Evolutionary conservation across 2,888 invertebrate species (phyloP).

Genomic region (Drosophila demipolita): DNA sequence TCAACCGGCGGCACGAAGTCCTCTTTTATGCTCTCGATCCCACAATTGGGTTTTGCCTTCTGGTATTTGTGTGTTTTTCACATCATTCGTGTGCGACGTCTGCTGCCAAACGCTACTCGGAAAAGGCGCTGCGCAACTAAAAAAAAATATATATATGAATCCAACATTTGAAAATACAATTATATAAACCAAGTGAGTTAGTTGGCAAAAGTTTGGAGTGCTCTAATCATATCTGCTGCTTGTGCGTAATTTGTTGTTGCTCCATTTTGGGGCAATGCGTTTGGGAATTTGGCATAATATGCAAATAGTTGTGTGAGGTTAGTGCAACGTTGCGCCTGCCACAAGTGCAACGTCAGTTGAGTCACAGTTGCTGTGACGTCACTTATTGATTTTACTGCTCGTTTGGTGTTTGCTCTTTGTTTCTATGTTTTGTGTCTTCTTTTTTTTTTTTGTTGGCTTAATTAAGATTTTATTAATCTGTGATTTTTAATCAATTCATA

Average conservation of each 20-base stretch:
- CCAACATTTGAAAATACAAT: not conserved
- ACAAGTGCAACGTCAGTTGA: conserved; percentile 51
- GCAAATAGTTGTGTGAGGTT: conserved; percentile 55
- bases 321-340: conserved; percentile 36
- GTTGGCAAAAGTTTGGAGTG: not conserved
- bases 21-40: conserved; percentile 56
- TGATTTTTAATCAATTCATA: not conserved
- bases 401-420: conserved; percentile 38
- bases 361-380: conserved; percentile 56
- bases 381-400: conserved; percentile 63
- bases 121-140: conserved; percentile 18
- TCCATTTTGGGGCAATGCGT: not conserved
- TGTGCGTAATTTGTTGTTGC: not conserved
- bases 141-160: not conserved
- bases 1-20: conserved; percentile 10
- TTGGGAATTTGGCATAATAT: conserved; percentile 17
- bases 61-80: conserved; percentile 36
- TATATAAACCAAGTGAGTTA: conserved; percentile 22
- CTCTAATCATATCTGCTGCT: not conserved
- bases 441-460: too few species aligned
- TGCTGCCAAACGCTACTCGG: conserved; percentile 44
- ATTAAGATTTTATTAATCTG: not conserved
- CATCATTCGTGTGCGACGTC: conserved; percentile 58
- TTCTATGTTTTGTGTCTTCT: not conserved
- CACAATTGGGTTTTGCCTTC: conserved; percentile 40